Percentiles rank a stretch among this genome's conserved stretches.
Conservation (phyloP, 2,888 invertebrate species). For the Calephelis perditalis region DNA sequence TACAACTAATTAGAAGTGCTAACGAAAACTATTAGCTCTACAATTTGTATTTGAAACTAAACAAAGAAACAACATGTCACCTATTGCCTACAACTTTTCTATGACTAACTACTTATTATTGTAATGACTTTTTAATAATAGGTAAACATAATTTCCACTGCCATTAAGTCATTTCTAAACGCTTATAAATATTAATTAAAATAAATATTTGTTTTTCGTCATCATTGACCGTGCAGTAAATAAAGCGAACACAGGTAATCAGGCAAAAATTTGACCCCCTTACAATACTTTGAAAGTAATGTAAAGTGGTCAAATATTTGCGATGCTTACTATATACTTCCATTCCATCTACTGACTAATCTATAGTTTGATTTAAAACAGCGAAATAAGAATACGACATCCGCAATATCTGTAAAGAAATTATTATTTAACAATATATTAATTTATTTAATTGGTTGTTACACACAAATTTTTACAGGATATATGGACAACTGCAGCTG, state of each 20-base stretch:
- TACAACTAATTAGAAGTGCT: constrained; percentile 26
- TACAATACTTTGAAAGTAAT: too few species aligned
- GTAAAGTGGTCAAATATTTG: too few species aligned
- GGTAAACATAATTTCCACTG: neutral
- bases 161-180: neutral
- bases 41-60: neutral
- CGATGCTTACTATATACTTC: too few species aligned
- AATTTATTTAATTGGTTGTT: too few species aligned
- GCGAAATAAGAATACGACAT: constrained; percentile 67
- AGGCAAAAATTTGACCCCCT: too few species aligned
- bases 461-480: too few species aligned
- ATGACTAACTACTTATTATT: neutral
- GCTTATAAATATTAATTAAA: too few species aligned
- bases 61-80: constrained; percentile 1
- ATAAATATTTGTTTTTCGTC: too few species aligned
- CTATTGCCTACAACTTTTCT: constrained; percentile 1
- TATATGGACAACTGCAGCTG: too few species aligned
- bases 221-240: too few species aligned
- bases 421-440: neutral
- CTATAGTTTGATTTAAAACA: constrained; percentile 49
- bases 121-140: neutral
- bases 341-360: constrained; percentile 10
- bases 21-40: constrained; percentile 22
- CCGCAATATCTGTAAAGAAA: constrained; percentile 53
- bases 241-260: too few species aligned